phyloP scores from a whole-genome alignment of 2,113 vertebrate species.

The Aldabrachelys gigantea region DNA sequence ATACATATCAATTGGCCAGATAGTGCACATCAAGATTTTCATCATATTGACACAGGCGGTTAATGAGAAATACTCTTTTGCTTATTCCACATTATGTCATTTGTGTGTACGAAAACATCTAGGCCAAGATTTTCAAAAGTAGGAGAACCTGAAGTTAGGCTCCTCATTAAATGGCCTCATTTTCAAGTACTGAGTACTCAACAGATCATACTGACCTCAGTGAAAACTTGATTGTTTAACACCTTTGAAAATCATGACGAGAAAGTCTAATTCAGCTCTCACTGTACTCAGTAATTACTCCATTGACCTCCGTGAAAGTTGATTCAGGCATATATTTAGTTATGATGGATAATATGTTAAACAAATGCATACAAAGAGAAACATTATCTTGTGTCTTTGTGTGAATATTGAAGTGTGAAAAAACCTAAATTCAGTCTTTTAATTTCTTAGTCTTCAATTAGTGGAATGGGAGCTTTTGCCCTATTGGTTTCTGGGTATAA shows the following conservation, averaged over 20 bases:
- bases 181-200: conserved; percentile 20
- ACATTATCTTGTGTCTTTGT: neutral
- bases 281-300: neutral
- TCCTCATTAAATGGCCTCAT: neutral
- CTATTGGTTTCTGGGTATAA: neutral
- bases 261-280: neutral
- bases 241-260: neutral
- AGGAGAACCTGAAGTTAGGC: neutral
- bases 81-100: too few relatives aligned
- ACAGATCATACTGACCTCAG: neutral
- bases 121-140: neutral
- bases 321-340: neutral
- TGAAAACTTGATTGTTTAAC: neutral
- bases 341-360: neutral
- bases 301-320: neutral
- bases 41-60: too few relatives aligned
- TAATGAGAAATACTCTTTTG: too few relatives aligned
- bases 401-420: neutral
- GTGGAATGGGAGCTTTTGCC: neutral
- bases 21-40: too few relatives aligned
- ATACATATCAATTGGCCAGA: too few relatives aligned
- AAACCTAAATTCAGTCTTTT: neutral
- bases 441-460: neutral
- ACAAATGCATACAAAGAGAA: neutral
- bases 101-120: neutral